These are phyloP conservation scores for Cyprinella venusta DNA, from an alignment of 2,797 vertebrate species.

Conservation along the genomic window DNA sequence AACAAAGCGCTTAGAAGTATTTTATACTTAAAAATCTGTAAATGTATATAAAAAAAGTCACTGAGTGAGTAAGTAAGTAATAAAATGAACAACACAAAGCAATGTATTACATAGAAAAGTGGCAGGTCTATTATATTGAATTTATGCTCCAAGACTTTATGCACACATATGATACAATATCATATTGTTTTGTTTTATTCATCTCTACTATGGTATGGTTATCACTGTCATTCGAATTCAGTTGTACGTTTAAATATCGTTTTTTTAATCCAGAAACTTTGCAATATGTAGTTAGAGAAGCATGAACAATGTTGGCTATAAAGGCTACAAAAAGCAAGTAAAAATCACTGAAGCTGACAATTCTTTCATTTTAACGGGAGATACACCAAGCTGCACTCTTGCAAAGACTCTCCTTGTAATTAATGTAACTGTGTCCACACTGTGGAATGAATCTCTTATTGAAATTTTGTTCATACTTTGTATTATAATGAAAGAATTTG, in stretches of 20 bases:
- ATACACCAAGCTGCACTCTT: not conserved
- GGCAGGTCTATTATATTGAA: not conserved
- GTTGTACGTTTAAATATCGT: not conserved
- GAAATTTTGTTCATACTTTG: not conserved
- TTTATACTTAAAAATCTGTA: not conserved
- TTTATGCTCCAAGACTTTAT: not conserved
- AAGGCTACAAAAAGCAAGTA: not conserved
- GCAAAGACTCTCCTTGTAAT: not conserved
- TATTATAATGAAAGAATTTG: not conserved
- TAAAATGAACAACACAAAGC: not conserved
- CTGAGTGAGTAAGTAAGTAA: not conserved
- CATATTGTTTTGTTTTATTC: not conserved
- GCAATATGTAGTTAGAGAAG: not conserved
- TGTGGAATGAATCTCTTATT: not conserved
- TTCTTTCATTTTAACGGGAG: not conserved
- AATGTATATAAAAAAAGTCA: not conserved
- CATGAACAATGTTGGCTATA: not conserved
- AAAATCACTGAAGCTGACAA: not conserved
- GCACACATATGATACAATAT: not conserved
- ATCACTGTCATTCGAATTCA: not conserved
- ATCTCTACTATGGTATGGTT: not conserved
- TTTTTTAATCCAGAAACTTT: not conserved
- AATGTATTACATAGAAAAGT: not conserved
- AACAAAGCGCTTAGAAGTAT: not conserved
- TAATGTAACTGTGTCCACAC: not conserved